Evolutionary conservation across 2,797 vertebrate species (phyloP).

Genomic region (Pangasius larnaudii): DNA sequence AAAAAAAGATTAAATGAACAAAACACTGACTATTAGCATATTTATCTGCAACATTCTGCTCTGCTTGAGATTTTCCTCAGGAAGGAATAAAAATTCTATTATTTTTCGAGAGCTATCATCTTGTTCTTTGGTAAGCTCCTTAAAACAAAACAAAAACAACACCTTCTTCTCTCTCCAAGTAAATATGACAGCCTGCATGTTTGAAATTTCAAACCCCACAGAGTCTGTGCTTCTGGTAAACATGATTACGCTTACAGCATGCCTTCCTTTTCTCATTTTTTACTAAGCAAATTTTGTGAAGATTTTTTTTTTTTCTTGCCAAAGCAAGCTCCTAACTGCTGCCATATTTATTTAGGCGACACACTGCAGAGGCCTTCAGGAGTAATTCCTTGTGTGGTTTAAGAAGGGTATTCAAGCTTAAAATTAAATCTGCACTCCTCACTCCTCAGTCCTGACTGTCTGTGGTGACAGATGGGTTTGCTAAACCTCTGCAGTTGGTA

Average conservation of each 20-base stretch:
- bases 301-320: not conserved
- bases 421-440: slow-evolving; percentile 26
- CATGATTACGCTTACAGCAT: slow-evolving; percentile 5
- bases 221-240: not conserved
- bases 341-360: slow-evolving; percentile 10
- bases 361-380: slow-evolving; percentile 4
- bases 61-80: not conserved
- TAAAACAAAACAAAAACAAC: slow-evolving; percentile 7
- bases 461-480: slow-evolving; percentile 16
- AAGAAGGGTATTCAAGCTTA: slow-evolving; percentile 9
- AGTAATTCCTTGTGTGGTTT: slow-evolving; percentile 21
- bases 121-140: slow-evolving; percentile 28
- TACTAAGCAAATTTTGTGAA: not conserved
- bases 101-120: slow-evolving; percentile 5
- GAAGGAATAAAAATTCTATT: slow-evolving; percentile 11
- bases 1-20: not conserved
- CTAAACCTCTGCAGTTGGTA: slow-evolving; percentile 13
- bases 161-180: slow-evolving; percentile 15
- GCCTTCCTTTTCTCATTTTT: not conserved
- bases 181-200: not conserved
- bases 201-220: slow-evolving; percentile 11
- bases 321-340: not conserved
- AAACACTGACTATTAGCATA: not conserved
- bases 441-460: slow-evolving; percentile 11
- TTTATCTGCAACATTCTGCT: not conserved